phyloP scores from a whole-genome alignment of 2,113 vertebrate species.

The Engraulis encrasicolus region DNA sequence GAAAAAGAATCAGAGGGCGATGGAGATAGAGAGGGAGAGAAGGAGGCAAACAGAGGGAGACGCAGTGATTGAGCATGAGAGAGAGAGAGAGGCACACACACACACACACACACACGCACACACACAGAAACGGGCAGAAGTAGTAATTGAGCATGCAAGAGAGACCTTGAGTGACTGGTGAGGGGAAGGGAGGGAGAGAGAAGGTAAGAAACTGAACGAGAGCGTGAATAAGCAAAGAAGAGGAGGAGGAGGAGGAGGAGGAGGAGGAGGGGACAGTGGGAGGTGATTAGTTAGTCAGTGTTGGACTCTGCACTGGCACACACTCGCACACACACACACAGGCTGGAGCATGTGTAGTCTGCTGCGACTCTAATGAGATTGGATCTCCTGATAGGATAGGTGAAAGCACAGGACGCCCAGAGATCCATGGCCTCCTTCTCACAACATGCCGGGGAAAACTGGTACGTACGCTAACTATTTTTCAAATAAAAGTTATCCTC shows the following conservation, averaged over 20 bases:
- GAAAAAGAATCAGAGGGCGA: neutral
- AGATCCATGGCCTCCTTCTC: slow-evolving; percentile 14
- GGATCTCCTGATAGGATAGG: slow-evolving; percentile 26
- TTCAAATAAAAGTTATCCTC: too few relatives aligned
- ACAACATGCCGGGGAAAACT: neutral
- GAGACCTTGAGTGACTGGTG: too few relatives aligned
- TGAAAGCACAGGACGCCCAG: slow-evolving; percentile 27
- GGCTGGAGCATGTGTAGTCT: slow-evolving; percentile 38
- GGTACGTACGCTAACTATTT: neutral
- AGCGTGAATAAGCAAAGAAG: neutral
- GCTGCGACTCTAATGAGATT: slow-evolving; percentile 48
- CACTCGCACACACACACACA: neutral
- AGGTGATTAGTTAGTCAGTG: neutral
- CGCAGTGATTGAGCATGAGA: neutral
- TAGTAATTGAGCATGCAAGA: neutral
- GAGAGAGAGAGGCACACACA: too few relatives aligned
- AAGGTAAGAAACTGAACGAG: too few relatives aligned
- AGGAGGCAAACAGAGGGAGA: too few relatives aligned
- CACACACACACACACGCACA: too few relatives aligned
- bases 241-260: slow-evolving; percentile 19
- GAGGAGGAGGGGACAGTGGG: neutral
- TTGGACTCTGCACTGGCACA: neutral
- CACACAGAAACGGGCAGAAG: too few relatives aligned
- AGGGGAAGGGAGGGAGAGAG: neutral
- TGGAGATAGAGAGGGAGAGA: neutral